Conservation (phyloP, 2,888 invertebrate species). For the Trichogramma dendrolimi region DNA sequence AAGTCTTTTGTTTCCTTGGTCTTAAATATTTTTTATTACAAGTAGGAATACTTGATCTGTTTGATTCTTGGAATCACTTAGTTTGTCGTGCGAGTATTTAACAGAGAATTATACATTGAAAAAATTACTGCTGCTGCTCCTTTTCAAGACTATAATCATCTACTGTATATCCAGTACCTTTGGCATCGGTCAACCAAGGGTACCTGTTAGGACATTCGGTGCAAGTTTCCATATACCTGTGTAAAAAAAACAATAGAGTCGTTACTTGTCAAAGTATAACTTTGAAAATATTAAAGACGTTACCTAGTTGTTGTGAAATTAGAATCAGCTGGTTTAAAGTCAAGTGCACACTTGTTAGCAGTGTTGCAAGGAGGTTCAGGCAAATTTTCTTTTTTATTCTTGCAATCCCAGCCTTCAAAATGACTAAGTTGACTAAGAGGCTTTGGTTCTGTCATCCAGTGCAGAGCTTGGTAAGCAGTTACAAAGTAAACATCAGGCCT, state of each 20-base stretch:
- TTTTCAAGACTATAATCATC: slow-evolving; percentile 78
- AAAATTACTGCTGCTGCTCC: slow-evolving; percentile 31
- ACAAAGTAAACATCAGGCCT: slow-evolving; percentile 85
- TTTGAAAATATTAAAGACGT: slow-evolving; percentile 7
- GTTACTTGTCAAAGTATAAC: neutral
- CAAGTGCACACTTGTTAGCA: slow-evolving; percentile 77
- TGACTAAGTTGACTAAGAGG: slow-evolving; percentile 63
- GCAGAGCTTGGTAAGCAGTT: slow-evolving; percentile 81
- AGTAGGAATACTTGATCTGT: slow-evolving; percentile 14
- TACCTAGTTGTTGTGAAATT: slow-evolving; percentile 73
- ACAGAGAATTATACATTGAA: slow-evolving; percentile 1
- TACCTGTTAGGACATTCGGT: slow-evolving; percentile 77
- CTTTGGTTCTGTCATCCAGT: slow-evolving; percentile 86
- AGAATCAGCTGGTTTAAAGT: slow-evolving; percentile 70
- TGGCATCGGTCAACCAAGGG: slow-evolving; percentile 86
- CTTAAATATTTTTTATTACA: slow-evolving; percentile 15
- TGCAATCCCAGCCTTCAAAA: slow-evolving; percentile 81
- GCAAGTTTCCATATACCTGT: slow-evolving; percentile 81
- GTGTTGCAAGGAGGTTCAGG: slow-evolving; percentile 75
- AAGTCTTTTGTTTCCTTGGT: slow-evolving; percentile 20
- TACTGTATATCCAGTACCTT: slow-evolving; percentile 73
- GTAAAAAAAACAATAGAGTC: slow-evolving; percentile 21
- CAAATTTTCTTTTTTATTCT: slow-evolving; percentile 61
- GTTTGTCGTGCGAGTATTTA: slow-evolving; percentile 9
- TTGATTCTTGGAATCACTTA: slow-evolving; percentile 26